Base-by-base conservation (phyloP, 2,888 invertebrate genomes). In the Emmelina monodactyla region DNA sequence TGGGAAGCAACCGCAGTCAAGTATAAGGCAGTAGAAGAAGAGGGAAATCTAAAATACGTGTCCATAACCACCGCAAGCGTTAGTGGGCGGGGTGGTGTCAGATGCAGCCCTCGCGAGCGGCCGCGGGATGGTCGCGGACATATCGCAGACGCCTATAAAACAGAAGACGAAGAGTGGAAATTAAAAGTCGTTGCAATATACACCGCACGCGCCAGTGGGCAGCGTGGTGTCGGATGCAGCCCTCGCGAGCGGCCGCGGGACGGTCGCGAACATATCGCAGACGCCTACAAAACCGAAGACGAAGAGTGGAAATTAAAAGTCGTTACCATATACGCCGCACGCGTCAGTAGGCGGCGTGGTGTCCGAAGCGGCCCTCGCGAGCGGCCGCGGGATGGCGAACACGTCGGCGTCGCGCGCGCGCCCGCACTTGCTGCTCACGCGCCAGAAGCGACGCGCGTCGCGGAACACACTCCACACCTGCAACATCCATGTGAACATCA, bases 381-480 rank as follows among this genome's bases (percentile, higher is more conserved):
- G 61, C 10, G 71, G 65, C 1, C 68, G 58, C 6, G 58, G 54
- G 12, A 69, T 56, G 33, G 83, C 82, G 25, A 80, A 55, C n/a
- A 75, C 61, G 41, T 83, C 79, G 15, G 81, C 64, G 14, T 72
- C 64, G 2, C 57, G 62, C 47, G 85, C 68, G 49, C 86, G 85
- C 2, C 87, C 84, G 62, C 85, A 87, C 58, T 88, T 88, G 53
- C 70, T 86, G 51, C 88, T 85, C 2, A 88, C 86, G 6, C 88
- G 83, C 88, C 88, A 89, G 60, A 88, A 88, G 1, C 87, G 83
- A 37, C 88, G 88, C 0, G 86, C 84, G 54, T 91, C 90, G n/a
- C 86, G 80, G 55, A 92, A 91, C 2, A 92, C 88, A 6, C 85
- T 81, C 75, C 83, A 85, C 1, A 91, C 91, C 88, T 91, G 57